Percentiles rank a stretch among this genome's conserved stretches.
These are phyloP conservation scores for Oscheius onirici DNA, from an alignment of 2,888 invertebrate species.

Conservation along the genomic window DNA sequence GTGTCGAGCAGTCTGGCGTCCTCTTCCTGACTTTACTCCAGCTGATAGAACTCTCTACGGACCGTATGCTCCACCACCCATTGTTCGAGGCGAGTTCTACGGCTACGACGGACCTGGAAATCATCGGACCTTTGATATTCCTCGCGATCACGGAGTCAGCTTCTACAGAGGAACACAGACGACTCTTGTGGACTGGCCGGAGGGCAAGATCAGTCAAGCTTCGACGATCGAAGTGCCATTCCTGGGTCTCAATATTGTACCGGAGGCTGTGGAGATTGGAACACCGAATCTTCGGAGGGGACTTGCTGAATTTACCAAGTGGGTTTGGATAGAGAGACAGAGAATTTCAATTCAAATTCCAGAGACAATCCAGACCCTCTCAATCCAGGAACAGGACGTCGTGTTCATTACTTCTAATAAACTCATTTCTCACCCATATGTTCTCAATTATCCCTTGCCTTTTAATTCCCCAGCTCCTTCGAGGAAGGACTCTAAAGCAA, in stretches of 20 bases:
- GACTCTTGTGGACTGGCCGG: constrained; percentile 64
- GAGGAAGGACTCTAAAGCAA: constrained; percentile 11
- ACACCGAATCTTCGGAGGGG: constrained; percentile 59
- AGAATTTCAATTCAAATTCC: constrained; percentile 27
- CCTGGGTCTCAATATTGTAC: constrained; percentile 59
- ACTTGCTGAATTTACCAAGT: constrained; percentile 53
- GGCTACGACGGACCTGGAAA: constrained; percentile 62
- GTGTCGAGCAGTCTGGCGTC: constrained; percentile 61
- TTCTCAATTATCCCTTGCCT: not conserved
- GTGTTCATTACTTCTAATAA: not conserved
- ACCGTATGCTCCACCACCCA: constrained; percentile 59
- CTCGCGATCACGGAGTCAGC: constrained; percentile 64
- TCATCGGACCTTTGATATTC: constrained; percentile 58
- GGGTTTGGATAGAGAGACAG: not conserved
- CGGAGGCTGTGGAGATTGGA: constrained; percentile 58
- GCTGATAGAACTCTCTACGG: constrained; percentile 47
- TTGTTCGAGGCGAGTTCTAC: constrained; percentile 64
- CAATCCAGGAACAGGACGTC: constrained; percentile 56
- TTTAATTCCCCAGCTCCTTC: constrained; percentile 8
- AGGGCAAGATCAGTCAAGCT: constrained; percentile 61
- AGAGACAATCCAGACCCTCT: constrained; percentile 59
- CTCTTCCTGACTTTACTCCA: constrained; percentile 58
- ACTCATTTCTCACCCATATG: constrained; percentile 12
- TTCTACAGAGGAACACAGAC: constrained; percentile 66
- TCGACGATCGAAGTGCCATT: constrained; percentile 63